Evolutionary conservation across 2,113 vertebrate species (phyloP).

Genomic region (Brachyhypopomus occidentalis): DNA sequence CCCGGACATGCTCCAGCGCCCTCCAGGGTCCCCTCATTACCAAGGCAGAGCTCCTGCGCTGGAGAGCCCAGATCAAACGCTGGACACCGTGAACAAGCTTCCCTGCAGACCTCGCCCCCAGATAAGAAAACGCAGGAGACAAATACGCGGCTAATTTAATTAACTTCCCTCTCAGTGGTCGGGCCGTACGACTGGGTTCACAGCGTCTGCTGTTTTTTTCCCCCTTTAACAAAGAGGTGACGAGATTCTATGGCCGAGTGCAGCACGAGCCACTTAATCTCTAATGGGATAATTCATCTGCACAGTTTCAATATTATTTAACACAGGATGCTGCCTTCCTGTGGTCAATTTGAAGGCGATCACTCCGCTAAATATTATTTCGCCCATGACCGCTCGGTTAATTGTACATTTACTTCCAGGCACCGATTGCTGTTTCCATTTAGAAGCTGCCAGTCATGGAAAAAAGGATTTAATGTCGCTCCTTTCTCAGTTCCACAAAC

Average conservation of each 20-base stretch:
- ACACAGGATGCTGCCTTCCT: conserved; percentile 54
- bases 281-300: conserved; percentile 50
- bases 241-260: conserved; percentile 77
- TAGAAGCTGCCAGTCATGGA: conserved; percentile 19
- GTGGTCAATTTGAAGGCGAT: conserved; percentile 58
- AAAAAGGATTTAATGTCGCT: background rate
- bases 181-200: conserved; percentile 77
- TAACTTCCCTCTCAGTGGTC: conserved; percentile 79
- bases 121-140: conserved; percentile 80
- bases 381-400: conserved; percentile 8
- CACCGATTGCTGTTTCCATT: conserved; percentile 39
- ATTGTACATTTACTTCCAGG: conserved; percentile 42
- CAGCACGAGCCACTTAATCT: conserved; percentile 60
- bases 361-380: conserved; percentile 40
- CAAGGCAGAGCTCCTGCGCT: conserved; percentile 77
- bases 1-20: conserved; percentile 72
- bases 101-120: conserved; percentile 77
- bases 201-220: conserved; percentile 49
- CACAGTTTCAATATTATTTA: conserved; percentile 50
- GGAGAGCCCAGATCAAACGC: conserved; percentile 77
- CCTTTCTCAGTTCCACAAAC: background rate
- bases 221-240: conserved; percentile 80
- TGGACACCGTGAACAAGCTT: conserved; percentile 77
- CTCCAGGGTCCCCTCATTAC: conserved; percentile 79
- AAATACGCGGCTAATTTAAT: conserved; percentile 86